These are phyloP conservation scores for Heteractis magnifica DNA, from an alignment of 92 coral and sea anemone species.

Conservation along the genomic window DNA sequence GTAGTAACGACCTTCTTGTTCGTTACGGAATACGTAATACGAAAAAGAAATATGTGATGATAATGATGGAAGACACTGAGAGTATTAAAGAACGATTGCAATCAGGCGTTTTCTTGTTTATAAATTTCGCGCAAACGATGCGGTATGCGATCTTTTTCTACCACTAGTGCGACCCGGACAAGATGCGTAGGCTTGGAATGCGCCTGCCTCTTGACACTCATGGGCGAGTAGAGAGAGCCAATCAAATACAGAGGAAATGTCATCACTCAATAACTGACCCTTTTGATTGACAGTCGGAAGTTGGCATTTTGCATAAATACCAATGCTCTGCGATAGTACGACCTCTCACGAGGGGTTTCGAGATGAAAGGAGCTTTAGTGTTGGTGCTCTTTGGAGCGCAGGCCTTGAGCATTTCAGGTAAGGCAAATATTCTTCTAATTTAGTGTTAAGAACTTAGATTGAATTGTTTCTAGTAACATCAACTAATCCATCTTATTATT, in stretches of 20 bases:
- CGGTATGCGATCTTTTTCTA: too few species aligned
- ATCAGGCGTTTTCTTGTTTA: too few species aligned
- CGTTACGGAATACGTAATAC: too few species aligned
- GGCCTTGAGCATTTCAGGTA: constrained; percentile 5
- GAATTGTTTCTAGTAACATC: not conserved
- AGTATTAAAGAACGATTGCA: too few species aligned
- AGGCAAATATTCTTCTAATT: not conserved
- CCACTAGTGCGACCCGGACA: too few species aligned
- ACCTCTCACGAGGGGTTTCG: constrained; percentile 7
- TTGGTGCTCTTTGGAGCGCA: constrained; percentile 20
- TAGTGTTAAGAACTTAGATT: not conserved
- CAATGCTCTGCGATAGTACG: not conserved
- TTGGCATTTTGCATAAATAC: constrained; percentile 10
- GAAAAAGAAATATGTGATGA: too few species aligned
- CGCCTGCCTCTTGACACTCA: too few species aligned
- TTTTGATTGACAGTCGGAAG: constrained; percentile 28
- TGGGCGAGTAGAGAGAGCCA: not conserved
- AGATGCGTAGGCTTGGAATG: too few species aligned
- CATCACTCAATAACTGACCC: not conserved
- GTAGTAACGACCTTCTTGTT: too few species aligned
- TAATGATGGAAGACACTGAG: too few species aligned
- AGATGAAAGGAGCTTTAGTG: constrained; percentile 6
- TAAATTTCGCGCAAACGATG: too few species aligned
- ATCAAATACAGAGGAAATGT: not conserved
- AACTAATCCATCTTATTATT: not conserved